phyloP scores from a whole-genome alignment of 64 coral and sea anemone species.

The Pocillopora damicornis region DNA sequence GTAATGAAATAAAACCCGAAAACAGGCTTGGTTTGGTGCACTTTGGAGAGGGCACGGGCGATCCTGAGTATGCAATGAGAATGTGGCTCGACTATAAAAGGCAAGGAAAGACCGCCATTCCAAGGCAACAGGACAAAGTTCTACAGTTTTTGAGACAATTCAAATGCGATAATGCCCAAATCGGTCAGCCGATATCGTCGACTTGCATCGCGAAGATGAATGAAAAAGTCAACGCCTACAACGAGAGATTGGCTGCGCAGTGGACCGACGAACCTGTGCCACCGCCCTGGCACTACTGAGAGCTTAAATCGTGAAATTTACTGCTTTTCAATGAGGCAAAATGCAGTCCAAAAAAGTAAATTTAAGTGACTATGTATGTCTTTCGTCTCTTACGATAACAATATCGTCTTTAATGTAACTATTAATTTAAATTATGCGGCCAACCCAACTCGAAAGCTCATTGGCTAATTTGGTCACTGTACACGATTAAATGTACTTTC shows the following conservation, averaged over 20 bases:
- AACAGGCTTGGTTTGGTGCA: slow-evolving; percentile 1
- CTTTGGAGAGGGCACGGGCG: background rate
- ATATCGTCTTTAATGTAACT: too few species aligned
- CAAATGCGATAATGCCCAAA: background rate
- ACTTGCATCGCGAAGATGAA: slow-evolving; percentile 32
- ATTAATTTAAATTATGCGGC: too few species aligned
- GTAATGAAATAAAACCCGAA: background rate
- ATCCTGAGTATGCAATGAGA: slow-evolving; percentile 24
- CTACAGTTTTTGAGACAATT: slow-evolving; percentile 4
- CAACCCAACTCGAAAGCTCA: too few species aligned
- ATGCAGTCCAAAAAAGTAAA: too few species aligned
- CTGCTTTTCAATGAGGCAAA: too few species aligned
- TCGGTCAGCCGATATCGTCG: background rate
- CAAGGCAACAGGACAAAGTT: background rate
- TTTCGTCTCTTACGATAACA: too few species aligned
- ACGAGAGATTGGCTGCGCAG: background rate
- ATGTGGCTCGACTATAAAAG: slow-evolving; percentile 30
- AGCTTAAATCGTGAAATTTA: too few species aligned
- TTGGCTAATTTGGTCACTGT: too few species aligned
- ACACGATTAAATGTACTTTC: too few species aligned
- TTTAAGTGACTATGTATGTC: too few species aligned
- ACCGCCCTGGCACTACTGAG: background rate
- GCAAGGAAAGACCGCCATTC: slow-evolving; percentile 15
- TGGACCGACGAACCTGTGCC: background rate
- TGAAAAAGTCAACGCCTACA: slow-evolving; percentile 41